phyloP scores from a whole-genome alignment of 2,888 invertebrate species.

The Tryphoninae sp. region DNA sequence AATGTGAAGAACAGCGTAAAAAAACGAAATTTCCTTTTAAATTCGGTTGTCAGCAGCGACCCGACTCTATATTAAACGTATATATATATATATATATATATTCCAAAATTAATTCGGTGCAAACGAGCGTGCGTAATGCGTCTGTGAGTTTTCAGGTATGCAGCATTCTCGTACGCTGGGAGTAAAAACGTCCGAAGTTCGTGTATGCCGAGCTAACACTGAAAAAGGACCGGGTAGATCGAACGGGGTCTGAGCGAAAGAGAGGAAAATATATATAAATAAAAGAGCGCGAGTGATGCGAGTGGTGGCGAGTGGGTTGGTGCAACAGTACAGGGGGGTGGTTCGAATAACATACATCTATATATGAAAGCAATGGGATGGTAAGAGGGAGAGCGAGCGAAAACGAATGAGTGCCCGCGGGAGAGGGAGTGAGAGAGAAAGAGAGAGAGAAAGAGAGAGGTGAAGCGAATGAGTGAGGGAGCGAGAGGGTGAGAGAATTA shows the following conservation, averaged over 20 bases:
- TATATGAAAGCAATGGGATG: slow-evolving; percentile 21
- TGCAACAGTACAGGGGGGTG: slow-evolving; percentile 28
- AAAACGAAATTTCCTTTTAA: too few species aligned
- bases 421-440: slow-evolving; percentile 30
- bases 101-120: slow-evolving; percentile 61
- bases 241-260: neutral
- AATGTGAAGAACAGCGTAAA: too few species aligned
- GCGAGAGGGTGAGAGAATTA: slow-evolving; percentile 53
- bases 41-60: too few species aligned
- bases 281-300: slow-evolving; percentile 49
- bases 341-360: slow-evolving; percentile 19
- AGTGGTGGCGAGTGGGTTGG: slow-evolving; percentile 51
- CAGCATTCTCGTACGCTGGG: slow-evolving; percentile 24
- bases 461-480: slow-evolving; percentile 18
- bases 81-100: too few species aligned
- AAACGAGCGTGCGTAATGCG: slow-evolving; percentile 57
- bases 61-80: too few species aligned
- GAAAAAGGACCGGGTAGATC: slow-evolving; percentile 9
- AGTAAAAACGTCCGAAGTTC: slow-evolving; percentile 31
- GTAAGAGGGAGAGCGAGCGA: slow-evolving; percentile 50
- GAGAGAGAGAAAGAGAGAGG: slow-evolving; percentile 48
- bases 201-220: slow-evolving; percentile 24
- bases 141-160: slow-evolving; percentile 25
- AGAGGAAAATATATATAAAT: slow-evolving; percentile 40
- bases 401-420: slow-evolving; percentile 13